Conservation (phyloP, 2,888 invertebrate genomes). For the Exephanes ischioxanthus region DNA sequence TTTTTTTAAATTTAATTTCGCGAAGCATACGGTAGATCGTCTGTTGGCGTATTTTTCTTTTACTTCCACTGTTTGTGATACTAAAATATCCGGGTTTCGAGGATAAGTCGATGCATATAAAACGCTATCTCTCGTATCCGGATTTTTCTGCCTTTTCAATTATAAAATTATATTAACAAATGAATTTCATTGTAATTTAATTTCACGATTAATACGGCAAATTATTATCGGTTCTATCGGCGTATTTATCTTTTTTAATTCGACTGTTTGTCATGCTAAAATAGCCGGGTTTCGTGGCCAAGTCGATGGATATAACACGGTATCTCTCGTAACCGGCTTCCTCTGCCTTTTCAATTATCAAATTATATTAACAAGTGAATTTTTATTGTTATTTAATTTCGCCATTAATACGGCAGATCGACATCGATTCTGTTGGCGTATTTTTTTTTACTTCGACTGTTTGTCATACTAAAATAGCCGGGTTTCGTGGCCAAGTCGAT, state of each 20-base stretch:
- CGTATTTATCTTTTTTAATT: background rate
- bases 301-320: background rate
- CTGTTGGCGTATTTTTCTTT: background rate
- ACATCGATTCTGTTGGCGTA: background rate
- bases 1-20: constrained; percentile 14
- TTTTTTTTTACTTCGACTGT: no score
- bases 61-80: background rate
- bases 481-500: background rate
- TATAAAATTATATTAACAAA: background rate
- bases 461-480: background rate
- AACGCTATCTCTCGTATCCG: background rate
- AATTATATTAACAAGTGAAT: background rate
- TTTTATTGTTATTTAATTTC: constrained; percentile 12
- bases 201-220: background rate
- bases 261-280: background rate
- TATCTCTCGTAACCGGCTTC: background rate
- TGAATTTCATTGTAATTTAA: constrained; percentile 12
- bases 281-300: background rate
- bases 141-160: background rate
- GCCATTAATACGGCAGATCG: background rate
- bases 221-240: background rate
- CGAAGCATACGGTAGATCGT: background rate
- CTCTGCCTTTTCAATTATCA: no score
- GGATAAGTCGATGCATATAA: background rate
- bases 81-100: background rate